Percentiles rank a stretch among this genome's conserved stretches.
phyloP scores from a whole-genome alignment of 2,113 vertebrate species.

The Bothrops jararaca region DNA sequence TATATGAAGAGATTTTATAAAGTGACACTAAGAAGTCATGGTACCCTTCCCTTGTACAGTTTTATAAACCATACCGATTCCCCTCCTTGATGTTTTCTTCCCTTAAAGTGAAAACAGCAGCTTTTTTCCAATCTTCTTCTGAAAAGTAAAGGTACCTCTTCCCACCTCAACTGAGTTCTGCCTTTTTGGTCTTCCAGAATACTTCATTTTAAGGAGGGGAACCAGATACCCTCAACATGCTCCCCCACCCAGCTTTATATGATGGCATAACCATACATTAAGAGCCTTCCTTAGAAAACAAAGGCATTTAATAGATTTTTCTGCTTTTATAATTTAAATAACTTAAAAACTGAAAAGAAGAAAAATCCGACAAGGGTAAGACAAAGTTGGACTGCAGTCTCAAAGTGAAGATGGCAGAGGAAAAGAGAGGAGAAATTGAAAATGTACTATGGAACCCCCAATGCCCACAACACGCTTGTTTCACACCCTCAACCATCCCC shows the following conservation, averaged over 20 bases:
- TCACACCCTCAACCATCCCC: not conserved
- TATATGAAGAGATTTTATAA: not conserved
- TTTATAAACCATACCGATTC: not conserved
- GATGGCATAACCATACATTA: not conserved
- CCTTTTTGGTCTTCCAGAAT: too few species aligned
- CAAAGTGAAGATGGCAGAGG: conserved; percentile 15
- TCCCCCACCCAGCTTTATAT: not conserved
- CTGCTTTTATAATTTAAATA: conserved; percentile 41
- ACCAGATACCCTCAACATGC: not conserved
- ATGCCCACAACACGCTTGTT: conserved; percentile 2
- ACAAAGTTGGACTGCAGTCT: conserved; percentile 18
- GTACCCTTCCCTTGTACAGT: not conserved
- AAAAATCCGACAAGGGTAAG: conserved; percentile 21
- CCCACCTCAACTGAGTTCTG: not conserved
- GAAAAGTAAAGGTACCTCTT: not conserved
- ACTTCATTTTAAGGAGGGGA: not conserved
- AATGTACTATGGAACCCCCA: conserved; percentile 11
- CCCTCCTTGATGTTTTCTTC: not conserved
- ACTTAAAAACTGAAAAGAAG: conserved; percentile 27
- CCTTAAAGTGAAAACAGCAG: not conserved
- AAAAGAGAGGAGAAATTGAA: conserved; percentile 16
- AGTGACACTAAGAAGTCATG: not conserved
- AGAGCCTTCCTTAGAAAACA: conserved; percentile 19
- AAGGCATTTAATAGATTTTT: conserved; percentile 40
- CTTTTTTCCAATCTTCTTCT: not conserved